These are phyloP conservation scores for Ochropleura leucogaster DNA, from an alignment of 2,888 invertebrate genomes.

Conservation along the genomic window DNA sequence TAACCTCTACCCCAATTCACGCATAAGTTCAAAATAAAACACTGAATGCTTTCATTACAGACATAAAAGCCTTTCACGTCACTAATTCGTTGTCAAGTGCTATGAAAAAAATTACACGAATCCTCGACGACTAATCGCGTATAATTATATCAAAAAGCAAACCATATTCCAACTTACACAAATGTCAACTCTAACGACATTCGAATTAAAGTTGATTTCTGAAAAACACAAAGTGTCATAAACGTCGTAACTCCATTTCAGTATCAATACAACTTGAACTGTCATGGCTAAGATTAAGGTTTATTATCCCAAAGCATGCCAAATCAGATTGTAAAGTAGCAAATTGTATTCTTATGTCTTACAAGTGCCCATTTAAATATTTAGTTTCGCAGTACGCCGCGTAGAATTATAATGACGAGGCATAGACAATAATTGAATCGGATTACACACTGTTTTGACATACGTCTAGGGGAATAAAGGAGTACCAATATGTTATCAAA, in stretches of 20 bases:
- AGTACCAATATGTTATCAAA: conserved; percentile 19
- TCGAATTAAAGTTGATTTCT: conserved; percentile 20
- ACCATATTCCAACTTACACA: not conserved
- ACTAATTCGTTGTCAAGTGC: conserved; percentile 51
- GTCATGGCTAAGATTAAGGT: not conserved
- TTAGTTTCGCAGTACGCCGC: conserved; percentile 40
- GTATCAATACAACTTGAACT: not conserved
- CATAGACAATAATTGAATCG: conserved; percentile 52
- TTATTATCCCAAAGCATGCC: not conserved
- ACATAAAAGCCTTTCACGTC: conserved; percentile 50
- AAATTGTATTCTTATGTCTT: conserved; percentile 30
- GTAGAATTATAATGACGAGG: conserved; percentile 44
- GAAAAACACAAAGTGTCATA: not conserved
- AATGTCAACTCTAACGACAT: conserved; percentile 20
- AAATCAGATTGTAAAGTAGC: conserved; percentile 13
- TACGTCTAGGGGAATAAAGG: conserved; percentile 24
- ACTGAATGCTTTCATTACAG: conserved; percentile 38
- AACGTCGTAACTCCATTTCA: conserved; percentile 1
- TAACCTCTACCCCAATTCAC: conserved; percentile 19
- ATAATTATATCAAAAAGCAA: not conserved
- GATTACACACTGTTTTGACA: conserved; percentile 57
- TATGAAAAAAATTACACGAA: conserved; percentile 50
- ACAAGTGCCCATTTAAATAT: conserved; percentile 45
- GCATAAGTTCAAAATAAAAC: conserved; percentile 16
- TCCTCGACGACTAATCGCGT: conserved; percentile 1